Evolutionary conservation across 2,888 invertebrate species (phyloP), one percentile per base, ranked within the genome.

Genomic region (Gastrophysa polygoni): DNA sequence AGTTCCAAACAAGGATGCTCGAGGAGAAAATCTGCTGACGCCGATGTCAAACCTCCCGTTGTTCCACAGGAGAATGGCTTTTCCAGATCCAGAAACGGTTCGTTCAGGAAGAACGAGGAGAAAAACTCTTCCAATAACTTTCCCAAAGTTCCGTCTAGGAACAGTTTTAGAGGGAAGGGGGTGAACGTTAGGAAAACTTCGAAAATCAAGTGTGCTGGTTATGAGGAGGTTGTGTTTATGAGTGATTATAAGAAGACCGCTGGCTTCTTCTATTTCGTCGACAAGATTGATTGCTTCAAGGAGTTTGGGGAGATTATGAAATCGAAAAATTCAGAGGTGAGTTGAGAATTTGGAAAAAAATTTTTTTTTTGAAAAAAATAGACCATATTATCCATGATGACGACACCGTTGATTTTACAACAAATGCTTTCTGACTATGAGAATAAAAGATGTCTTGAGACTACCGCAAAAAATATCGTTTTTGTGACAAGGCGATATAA

Each of bases 161-260:
- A 73, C 77, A 87, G 65, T 82, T 86, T 73, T 85, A 86, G 73
- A 80, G 86, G 77, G 84, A 87, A 44, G 77, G 86, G 68, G 83
- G 85, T 80, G 82, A 84, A 77, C 83, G 85, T 80, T 84, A 61
- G 66, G 54, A 63, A 79, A 24, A 32, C 67, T 46, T 57, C 59
- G 0, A 72, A 73, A 61, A 59, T 64, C 2, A 69, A 77, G 70
- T 29, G 69, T 66, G 67, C 63, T 29, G 65, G 67, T 61, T 75
- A 73, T 68, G 67, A 74, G 48, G 67, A 75, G 67, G 59, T 77
- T 5, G 48, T 67, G n/a, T 66, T 69, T 44, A 67, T 74, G 56
- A 72, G 74, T 29, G 60, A 48, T n/a, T 70, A 72, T 46, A 72
- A 71, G 54, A 76, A 74, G 56, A 64, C 63, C 6, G 18, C 38